Evolutionary conservation across 2,888 invertebrate genomes (phyloP).

Genomic region (Drosophila kambysellisi): DNA sequence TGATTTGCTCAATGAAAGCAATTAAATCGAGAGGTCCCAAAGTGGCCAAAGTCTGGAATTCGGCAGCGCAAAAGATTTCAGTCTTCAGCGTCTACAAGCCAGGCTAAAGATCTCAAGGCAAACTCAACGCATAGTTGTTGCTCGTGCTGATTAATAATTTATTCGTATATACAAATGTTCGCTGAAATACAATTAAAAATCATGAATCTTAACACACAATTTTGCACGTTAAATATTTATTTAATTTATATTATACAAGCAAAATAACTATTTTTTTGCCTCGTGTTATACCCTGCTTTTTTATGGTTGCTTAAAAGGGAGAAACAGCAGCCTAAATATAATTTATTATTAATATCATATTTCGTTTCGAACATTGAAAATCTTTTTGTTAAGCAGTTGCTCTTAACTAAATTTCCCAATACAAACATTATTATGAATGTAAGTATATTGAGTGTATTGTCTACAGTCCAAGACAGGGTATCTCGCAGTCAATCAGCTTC

Average conservation of each 20-base stretch:
- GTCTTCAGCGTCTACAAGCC: slow-evolving; percentile 10
- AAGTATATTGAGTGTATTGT: neutral
- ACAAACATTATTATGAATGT: neutral
- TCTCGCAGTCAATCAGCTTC: neutral
- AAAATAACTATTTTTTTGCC: slow-evolving; percentile 6
- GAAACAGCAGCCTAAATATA: neutral
- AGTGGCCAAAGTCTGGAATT: slow-evolving; percentile 48
- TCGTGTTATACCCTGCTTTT: slow-evolving; percentile 22
- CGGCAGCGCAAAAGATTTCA: slow-evolving; percentile 9
- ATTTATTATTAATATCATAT: neutral
- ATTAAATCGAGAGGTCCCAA: slow-evolving; percentile 68
- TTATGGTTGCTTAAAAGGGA: neutral
- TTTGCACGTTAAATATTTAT: slow-evolving; percentile 66
- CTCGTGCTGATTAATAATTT: slow-evolving; percentile 56
- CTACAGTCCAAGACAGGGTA: slow-evolving; percentile 11
- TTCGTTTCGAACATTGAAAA: accelerated
- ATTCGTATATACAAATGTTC: slow-evolving; percentile 29
- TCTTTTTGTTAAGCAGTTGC: neutral
- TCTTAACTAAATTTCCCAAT: neutral
- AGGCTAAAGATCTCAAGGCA: slow-evolving; percentile 58
- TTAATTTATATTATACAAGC: slow-evolving; percentile 45
- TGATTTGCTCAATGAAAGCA: slow-evolving; percentile 76
- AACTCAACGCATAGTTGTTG: slow-evolving; percentile 5
- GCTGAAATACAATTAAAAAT: slow-evolving; percentile 50
- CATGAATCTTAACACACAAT: slow-evolving; percentile 50